Evolutionary conservation across 2,113 vertebrate species (phyloP).

Genomic region (Mesitornis unicolor): DNA sequence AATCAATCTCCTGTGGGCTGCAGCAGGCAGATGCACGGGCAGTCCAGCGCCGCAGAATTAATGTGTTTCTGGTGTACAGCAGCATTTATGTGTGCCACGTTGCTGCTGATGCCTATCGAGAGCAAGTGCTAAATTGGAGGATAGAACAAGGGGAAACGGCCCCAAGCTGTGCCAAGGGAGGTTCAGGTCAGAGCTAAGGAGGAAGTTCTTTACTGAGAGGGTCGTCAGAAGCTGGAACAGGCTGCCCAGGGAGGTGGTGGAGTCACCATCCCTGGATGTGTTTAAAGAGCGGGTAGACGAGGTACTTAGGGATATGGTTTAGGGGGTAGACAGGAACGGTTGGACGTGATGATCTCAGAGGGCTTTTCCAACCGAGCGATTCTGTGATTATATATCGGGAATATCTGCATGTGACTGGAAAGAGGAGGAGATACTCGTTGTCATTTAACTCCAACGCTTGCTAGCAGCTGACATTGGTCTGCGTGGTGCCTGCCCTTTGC

Average conservation of each 20-base stretch:
- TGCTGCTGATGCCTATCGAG: neutral
- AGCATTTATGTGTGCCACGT: neutral
- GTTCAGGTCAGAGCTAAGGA: no score
- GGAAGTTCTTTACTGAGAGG: no score
- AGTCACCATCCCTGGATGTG: no score
- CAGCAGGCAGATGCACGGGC: neutral
- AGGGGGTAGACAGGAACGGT: no score
- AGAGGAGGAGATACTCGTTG: neutral
- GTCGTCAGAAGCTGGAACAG: no score
- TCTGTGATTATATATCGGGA: neutral
- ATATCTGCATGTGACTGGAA: neutral
- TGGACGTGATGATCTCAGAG: no score
- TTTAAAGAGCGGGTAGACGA: no score
- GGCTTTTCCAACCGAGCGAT: no score
- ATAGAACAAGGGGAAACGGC: no score
- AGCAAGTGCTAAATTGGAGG: neutral
- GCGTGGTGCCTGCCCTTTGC: neutral
- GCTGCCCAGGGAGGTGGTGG: no score
- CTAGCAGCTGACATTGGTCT: neutral
- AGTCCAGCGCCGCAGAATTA: neutral
- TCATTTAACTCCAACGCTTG: neutral
- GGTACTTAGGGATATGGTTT: no score
- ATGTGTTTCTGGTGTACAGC: constrained; percentile 7
- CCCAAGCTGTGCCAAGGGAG: no score
- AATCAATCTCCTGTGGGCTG: constrained; percentile 7